Evolutionary conservation across 2,113 vertebrate species (phyloP).

Genomic region (Eudorcas thomsonii): DNA sequence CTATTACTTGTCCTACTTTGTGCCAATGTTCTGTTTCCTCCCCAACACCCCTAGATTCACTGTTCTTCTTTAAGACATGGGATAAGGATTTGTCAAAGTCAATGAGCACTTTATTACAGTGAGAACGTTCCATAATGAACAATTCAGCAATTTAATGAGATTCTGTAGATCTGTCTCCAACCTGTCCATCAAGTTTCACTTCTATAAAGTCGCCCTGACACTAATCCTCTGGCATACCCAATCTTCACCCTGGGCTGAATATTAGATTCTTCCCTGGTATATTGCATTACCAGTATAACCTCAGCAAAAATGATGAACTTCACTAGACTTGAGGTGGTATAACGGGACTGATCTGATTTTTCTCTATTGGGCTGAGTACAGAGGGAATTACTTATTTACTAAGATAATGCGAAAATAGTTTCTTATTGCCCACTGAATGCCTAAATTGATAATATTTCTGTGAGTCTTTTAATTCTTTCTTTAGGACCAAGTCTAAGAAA

Average conservation of each 20-base stretch:
- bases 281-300: conserved; percentile 89
- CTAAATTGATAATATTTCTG: conserved; percentile 83
- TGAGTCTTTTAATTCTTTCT: conserved; percentile 81
- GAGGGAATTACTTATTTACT: conserved; percentile 86
- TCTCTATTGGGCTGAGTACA: conserved; percentile 78
- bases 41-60: conserved; percentile 76
- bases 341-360: conserved; percentile 86
- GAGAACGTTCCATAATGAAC: conserved; percentile 87
- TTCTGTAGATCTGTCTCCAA: conserved; percentile 89
- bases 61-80: conserved; percentile 83
- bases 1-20: conserved; percentile 78
- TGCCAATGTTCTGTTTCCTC: conserved; percentile 80
- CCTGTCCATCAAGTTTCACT: conserved; percentile 90
- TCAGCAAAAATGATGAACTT: conserved; percentile 89
- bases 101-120: conserved; percentile 91
- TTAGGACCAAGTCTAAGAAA: conserved; percentile 65
- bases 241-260: conserved; percentile 88
- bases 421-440: conserved; percentile 80
- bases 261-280: conserved; percentile 89
- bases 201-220: conserved; percentile 89
- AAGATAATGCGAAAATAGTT: conserved; percentile 83
- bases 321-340: conserved; percentile 87
- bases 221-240: conserved; percentile 89
- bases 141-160: conserved; percentile 91
- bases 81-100: conserved; percentile 89